Percentiles rank a stretch among this genome's conserved stretches.
Evolutionary conservation across 2,888 invertebrate genomes (phyloP).

Genomic region (Tetheella fluctuosa): DNA sequence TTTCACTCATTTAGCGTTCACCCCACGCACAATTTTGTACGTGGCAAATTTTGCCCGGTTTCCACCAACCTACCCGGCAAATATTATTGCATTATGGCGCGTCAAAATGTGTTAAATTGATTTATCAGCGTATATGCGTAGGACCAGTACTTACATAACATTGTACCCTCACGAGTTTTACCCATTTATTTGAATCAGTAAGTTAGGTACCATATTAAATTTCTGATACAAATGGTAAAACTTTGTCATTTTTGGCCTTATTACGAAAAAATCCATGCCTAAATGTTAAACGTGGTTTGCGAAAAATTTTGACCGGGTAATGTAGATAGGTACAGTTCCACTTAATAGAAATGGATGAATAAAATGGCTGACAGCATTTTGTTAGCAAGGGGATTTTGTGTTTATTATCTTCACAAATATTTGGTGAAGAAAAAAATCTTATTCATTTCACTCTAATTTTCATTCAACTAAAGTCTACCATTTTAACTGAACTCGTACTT

Average conservation of each 20-base stretch:
- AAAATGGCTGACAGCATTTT: neutral
- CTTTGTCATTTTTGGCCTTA: constrained; percentile 41
- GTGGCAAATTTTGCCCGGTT: neutral
- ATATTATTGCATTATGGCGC: constrained; percentile 18
- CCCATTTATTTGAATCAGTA: constrained; percentile 31
- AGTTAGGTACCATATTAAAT: constrained; percentile 42
- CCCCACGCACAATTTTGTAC: neutral
- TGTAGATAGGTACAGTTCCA: neutral
- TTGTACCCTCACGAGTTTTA: constrained; percentile 21
- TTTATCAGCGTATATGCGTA: constrained; percentile 26
- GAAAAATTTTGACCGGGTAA: neutral
- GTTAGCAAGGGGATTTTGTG: neutral
- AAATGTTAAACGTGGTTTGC: neutral
- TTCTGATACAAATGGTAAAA: constrained; percentile 49
- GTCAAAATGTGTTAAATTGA: constrained; percentile 33
- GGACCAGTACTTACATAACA: constrained; percentile 10
- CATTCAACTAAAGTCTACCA: no score
- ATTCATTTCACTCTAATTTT: no score
- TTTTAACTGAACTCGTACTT: no score
- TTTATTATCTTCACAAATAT: neutral
- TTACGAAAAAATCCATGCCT: constrained; percentile 2
- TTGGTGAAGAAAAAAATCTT: no score
- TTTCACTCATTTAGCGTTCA: constrained; percentile 1
- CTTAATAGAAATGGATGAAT: neutral
- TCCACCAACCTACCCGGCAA: neutral